Conservation (phyloP, 2,888 invertebrate species). For the Platypus cylindrus region DNA sequence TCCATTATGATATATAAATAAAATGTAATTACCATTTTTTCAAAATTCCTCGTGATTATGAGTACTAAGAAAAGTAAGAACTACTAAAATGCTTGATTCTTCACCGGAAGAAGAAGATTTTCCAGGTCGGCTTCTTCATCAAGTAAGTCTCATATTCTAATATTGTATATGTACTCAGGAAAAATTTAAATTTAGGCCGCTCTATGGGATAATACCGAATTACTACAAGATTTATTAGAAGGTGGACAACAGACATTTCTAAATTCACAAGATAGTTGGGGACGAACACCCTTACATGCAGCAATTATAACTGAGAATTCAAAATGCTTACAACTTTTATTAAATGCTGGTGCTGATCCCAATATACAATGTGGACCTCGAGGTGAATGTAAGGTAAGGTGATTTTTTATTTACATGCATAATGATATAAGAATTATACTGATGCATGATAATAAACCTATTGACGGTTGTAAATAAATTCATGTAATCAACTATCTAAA, state of each 20-base stretch:
- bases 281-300: slow-evolving; percentile 67
- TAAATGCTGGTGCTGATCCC: slow-evolving; percentile 57
- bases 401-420: background rate
- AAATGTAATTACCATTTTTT: too few relatives aligned
- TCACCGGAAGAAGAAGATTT: slow-evolving; percentile 74
- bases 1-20: too few relatives aligned
- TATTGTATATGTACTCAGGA: slow-evolving; percentile 6
- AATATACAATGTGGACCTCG: slow-evolving; percentile 54
- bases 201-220: slow-evolving; percentile 77
- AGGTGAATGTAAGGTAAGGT: slow-evolving; percentile 51
- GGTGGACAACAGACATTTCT: slow-evolving; percentile 51
- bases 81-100: slow-evolving; percentile 40
- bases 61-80: background rate
- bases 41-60: too few relatives aligned
- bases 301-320: slow-evolving; percentile 69
- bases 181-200: slow-evolving; percentile 50
- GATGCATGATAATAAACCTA: background rate
- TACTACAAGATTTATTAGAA: slow-evolving; percentile 65
- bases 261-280: slow-evolving; percentile 61
- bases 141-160: slow-evolving; percentile 39
- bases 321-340: slow-evolving; percentile 57
- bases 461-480: background rate
- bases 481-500: background rate
- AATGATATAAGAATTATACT: background rate
- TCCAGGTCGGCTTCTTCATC: slow-evolving; percentile 63